Percentiles rank a stretch among this genome's conserved stretches.
These are phyloP conservation scores for Melanotus villosus DNA, from an alignment of 2,888 invertebrate species.

Conservation along the genomic window DNA sequence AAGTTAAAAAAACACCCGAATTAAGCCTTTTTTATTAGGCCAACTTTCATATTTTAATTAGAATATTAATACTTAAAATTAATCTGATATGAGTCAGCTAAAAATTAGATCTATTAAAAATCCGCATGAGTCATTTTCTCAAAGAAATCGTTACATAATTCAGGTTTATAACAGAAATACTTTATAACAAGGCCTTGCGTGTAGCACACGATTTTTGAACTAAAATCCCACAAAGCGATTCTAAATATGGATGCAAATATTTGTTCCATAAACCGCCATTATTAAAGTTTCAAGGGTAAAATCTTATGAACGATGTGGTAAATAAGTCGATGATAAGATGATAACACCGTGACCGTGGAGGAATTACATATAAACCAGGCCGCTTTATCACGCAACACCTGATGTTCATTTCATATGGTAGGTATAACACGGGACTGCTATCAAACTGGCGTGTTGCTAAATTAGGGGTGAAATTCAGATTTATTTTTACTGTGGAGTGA, in stretches of 20 bases:
- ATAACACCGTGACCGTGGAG: slow-evolving; percentile 15
- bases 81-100: no score
- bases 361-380: slow-evolving; percentile 21
- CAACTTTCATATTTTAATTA: no score
- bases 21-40: no score
- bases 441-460: slow-evolving; percentile 44
- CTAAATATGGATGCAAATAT: slow-evolving; percentile 12
- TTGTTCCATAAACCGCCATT: slow-evolving; percentile 5
- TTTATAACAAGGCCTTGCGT: background rate
- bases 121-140: no score
- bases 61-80: no score
- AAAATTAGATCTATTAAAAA: no score
- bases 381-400: slow-evolving; percentile 47
- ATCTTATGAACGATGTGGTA: background rate
- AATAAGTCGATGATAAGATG: background rate
- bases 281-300: slow-evolving; percentile 11
- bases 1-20: no score
- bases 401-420: slow-evolving; percentile 44
- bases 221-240: background rate
- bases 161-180: no score
- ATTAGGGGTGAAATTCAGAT: slow-evolving; percentile 47
- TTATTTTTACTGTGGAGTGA: slow-evolving; percentile 39
- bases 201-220: background rate
- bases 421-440: slow-evolving; percentile 39
- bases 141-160: no score